Evolutionary conservation across 1,140 invertebrate species (phyloP).

Genomic region (Arion vulgaris): DNA sequence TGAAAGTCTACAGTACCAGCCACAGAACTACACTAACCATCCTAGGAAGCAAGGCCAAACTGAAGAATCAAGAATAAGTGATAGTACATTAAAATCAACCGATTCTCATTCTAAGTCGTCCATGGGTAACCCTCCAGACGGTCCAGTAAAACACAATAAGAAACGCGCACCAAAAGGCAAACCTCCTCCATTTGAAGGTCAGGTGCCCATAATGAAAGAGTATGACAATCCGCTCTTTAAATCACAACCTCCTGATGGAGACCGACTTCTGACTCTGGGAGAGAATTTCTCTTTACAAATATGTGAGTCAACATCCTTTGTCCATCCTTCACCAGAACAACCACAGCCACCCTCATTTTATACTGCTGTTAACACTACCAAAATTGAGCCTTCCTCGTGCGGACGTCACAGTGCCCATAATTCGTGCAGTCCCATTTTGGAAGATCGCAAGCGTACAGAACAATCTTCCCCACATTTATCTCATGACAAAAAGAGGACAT

Average conservation of each 20-base stretch:
- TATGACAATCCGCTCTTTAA: constrained; percentile 42
- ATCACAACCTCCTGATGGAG: not conserved
- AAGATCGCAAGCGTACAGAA: not conserved
- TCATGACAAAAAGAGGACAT: not conserved
- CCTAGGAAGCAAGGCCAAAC: not conserved
- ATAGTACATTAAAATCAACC: not conserved
- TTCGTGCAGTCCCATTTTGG: not conserved
- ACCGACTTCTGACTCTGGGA: not conserved
- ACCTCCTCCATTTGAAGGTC: constrained; percentile 1
- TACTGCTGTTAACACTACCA: not conserved
- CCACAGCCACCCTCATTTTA: constrained; percentile 19
- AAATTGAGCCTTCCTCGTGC: not conserved
- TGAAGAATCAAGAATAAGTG: not conserved
- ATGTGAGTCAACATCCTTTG: constrained; percentile 26
- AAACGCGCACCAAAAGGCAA: not conserved
- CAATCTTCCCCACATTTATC: not conserved
- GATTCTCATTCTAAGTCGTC: not conserved
- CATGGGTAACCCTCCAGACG: not conserved
- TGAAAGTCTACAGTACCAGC: constrained; percentile 36
- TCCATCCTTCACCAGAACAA: constrained; percentile 6
- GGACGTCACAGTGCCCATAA: constrained; percentile 29
- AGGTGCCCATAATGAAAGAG: constrained; percentile 28
- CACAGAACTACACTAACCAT: constrained; percentile 24
- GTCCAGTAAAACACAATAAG: not conserved
- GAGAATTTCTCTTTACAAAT: constrained; percentile 15